These are phyloP conservation scores for Laticauda laticaudata DNA, from an alignment of 2,113 vertebrate genomes.

Conservation along the genomic window DNA sequence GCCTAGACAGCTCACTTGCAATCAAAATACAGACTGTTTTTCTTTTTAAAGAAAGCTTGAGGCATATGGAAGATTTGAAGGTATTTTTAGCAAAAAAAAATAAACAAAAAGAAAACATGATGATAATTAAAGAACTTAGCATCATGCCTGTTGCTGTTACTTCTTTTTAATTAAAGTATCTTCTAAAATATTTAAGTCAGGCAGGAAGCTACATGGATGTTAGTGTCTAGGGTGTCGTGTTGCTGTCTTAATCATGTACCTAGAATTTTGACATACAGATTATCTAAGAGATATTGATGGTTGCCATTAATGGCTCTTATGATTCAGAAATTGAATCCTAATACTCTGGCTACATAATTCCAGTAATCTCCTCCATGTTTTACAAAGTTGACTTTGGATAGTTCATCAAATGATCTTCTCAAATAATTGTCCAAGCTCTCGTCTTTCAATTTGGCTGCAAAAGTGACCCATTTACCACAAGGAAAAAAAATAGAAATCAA, in stretches of 20 bases:
- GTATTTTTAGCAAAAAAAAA: neutral
- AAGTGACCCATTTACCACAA: constrained; percentile 5
- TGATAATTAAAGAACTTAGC: neutral
- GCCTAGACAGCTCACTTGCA: neutral
- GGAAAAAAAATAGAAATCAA: neutral
- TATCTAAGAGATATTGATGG: neutral
- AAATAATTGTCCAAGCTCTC: neutral
- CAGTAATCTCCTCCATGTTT: neutral
- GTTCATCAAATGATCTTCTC: neutral
- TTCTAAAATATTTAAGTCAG: neutral
- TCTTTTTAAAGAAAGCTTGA: neutral
- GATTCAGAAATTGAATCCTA: neutral
- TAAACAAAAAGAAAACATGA: neutral
- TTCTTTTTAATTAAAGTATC: neutral
- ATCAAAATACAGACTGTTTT: neutral
- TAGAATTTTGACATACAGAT: neutral
- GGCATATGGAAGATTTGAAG: neutral
- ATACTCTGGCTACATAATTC: neutral
- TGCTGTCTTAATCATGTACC: neutral
- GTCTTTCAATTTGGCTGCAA: neutral
- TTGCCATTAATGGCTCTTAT: neutral
- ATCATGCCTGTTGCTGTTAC: neutral
- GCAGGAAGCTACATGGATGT: neutral
- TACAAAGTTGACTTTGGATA: neutral
- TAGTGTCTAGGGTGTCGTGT: neutral